Evolutionary conservation across 23 tunicate genomes (phyloP), one percentile per base, ranked within the genome.

Genomic region (Halocynthia aurantium): DNA sequence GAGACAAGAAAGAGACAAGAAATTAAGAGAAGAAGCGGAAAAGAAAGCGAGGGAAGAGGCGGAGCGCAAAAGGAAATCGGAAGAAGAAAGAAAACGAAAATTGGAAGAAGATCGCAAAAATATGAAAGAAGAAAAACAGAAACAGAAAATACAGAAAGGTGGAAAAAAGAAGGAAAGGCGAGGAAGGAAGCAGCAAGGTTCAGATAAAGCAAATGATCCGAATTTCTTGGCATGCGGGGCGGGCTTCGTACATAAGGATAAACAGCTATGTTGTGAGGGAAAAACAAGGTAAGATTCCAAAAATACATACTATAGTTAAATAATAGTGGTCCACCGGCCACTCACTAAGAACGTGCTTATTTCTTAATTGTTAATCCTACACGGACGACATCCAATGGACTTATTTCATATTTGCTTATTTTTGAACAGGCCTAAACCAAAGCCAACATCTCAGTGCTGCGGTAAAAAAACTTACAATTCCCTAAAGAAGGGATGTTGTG

Each of bases 191-290:
- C 10, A 9, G 31, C 22, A 15, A 15, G 63, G 17, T 13, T 2
- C 63, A 4, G 17, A 15, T 15, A 65, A 65, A 49, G 31, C 22
- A 65, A 65, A 65, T 65, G 31, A 54, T 4, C 78, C 78, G 4
- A 49, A 74, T 53, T 74, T 0, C 21, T 62, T 54, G 31, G 56
- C 55, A 56, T 74, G 78, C 5, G 78, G 78, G 10, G 56, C 17
- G 0, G 78, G 67, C 17, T 74, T 54, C 62, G 55, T 64, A 19
- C 78, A 74, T 49, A 74, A 74, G 6, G 56, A 40, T 40, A 74
- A 13, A 56, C 60, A 74, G 22, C 51, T 74, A 0, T 74, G 78
- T 18, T 74, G 78, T 64, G 22, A 10, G 31, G 78, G 78, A 53
- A 13, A 8, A n/a, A 74, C 17, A 52, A 53, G 63, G 78, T 74